Evolutionary conservation across 2,113 vertebrate genomes (phyloP).

Genomic region (Halichoeres trimaculatus): DNA sequence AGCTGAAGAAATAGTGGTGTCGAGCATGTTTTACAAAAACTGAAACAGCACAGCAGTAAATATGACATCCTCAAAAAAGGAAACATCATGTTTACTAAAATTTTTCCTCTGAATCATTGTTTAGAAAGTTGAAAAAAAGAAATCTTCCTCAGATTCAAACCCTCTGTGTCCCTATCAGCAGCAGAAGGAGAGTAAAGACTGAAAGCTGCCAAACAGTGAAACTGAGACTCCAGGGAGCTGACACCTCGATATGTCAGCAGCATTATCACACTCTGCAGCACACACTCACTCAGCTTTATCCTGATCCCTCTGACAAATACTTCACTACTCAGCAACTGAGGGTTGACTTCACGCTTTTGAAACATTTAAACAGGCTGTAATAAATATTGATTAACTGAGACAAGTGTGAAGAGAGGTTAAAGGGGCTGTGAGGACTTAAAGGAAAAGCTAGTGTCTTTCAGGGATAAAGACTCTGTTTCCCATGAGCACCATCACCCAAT

Average conservation of each 20-base stretch:
- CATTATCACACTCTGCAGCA: conserved; percentile 24
- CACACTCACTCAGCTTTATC: conserved; percentile 1
- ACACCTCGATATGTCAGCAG: conserved; percentile 32
- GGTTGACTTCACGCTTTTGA: neutral
- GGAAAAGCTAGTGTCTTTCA: too few relatives aligned
- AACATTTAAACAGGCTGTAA: neutral
- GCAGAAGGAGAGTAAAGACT: conserved; percentile 21
- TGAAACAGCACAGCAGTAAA: conserved; percentile 13
- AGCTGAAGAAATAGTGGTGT: neutral
- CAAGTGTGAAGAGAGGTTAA: neutral
- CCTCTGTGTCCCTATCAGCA: neutral
- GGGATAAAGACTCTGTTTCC: too few relatives aligned
- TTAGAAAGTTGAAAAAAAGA: too few relatives aligned
- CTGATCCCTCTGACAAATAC: conserved; percentile 8
- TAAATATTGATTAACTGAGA: conserved; percentile 8
- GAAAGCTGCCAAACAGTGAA: conserved; percentile 10
- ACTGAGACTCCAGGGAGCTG: conserved; percentile 20
- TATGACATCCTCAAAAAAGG: neutral
- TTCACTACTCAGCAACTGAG: conserved; percentile 8
- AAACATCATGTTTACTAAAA: neutral
- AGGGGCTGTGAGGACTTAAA: too few relatives aligned
- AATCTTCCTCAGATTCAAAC: neutral
- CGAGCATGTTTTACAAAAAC: neutral
- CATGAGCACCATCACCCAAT: too few relatives aligned
- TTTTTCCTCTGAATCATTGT: neutral